These are phyloP conservation scores for Noctuana brunneofusca DNA, from an alignment of 2,888 invertebrate genomes.

Conservation along the genomic window DNA sequence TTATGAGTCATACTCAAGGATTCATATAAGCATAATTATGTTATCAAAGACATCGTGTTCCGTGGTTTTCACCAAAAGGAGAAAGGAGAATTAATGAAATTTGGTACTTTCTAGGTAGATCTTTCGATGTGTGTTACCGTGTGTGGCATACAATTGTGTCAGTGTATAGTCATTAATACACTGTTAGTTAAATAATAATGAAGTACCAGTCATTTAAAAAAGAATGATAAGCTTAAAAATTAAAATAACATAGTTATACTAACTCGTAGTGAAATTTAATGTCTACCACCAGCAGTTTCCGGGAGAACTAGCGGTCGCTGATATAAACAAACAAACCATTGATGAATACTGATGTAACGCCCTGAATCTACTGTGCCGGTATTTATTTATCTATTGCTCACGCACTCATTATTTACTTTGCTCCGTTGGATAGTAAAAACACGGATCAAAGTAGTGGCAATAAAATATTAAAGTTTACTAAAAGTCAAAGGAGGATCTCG, in stretches of 20 bases:
- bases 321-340: slow-evolving; percentile 17
- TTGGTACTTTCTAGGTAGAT: too few species aligned
- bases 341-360: slow-evolving; percentile 17
- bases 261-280: slow-evolving; percentile 6
- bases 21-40: too few species aligned
- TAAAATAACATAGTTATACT: background rate
- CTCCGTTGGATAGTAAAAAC: slow-evolving; percentile 16
- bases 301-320: slow-evolving; percentile 5
- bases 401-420: slow-evolving; percentile 32
- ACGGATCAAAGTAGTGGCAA: slow-evolving; percentile 31
- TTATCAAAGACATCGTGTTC: too few species aligned
- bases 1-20: background rate
- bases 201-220: too few species aligned
- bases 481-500: slow-evolving; percentile 23
- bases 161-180: too few species aligned
- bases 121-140: too few species aligned
- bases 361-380: slow-evolving; percentile 4
- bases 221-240: background rate
- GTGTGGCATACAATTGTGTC: too few species aligned
- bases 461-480: slow-evolving; percentile 31
- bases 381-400: slow-evolving; percentile 28
- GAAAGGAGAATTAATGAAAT: too few species aligned
- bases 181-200: too few species aligned
- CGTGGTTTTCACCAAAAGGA: too few species aligned
- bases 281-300: slow-evolving; percentile 10